Percentiles rank a stretch among this genome's conserved stretches.
phyloP scores from a whole-genome alignment of 2,113 vertebrate species.

The Cromileptes altivelis region DNA sequence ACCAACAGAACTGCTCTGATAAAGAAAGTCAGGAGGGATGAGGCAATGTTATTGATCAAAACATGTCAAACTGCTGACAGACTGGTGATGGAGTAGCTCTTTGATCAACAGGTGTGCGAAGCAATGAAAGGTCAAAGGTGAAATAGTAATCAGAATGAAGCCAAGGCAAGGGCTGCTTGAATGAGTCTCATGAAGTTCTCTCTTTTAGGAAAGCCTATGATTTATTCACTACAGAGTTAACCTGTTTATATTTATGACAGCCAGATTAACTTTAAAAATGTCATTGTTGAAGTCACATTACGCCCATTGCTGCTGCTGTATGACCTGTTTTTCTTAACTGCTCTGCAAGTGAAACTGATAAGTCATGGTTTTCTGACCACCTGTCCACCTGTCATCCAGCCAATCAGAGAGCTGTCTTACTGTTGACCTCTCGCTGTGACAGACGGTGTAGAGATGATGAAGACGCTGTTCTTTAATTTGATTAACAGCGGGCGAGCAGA shows the following conservation, averaged over 20 bases:
- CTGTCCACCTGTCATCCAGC: neutral
- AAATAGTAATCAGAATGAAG: neutral
- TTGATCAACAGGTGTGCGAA: conserved; percentile 36
- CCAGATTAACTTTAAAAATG: neutral
- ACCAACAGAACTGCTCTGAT: neutral
- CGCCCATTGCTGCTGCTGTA: neutral
- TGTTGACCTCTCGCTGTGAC: conserved; percentile 12
- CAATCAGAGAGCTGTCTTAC: neutral
- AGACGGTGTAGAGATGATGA: conserved; percentile 29
- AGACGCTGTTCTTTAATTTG: conserved; percentile 15
- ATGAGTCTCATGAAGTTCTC: no score
- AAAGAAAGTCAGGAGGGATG: accelerated
- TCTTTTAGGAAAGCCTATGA: neutral
- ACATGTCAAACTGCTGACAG: neutral
- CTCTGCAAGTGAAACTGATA: conserved; percentile 10
- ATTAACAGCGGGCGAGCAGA: conserved; percentile 43
- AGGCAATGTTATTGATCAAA: neutral
- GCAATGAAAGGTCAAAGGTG: conserved; percentile 8
- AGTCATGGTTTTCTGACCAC: conserved; percentile 13
- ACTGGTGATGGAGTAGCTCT: neutral
- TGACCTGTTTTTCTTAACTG: neutral
- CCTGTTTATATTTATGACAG: neutral
- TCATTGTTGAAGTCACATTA: neutral
- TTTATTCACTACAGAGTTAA: no score
- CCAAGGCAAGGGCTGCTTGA: neutral